Evolutionary conservation across 2,797 vertebrate species (phyloP), one percentile per base, ranked within the genome.

Genomic region (Gastrophryne carolinensis): DNA sequence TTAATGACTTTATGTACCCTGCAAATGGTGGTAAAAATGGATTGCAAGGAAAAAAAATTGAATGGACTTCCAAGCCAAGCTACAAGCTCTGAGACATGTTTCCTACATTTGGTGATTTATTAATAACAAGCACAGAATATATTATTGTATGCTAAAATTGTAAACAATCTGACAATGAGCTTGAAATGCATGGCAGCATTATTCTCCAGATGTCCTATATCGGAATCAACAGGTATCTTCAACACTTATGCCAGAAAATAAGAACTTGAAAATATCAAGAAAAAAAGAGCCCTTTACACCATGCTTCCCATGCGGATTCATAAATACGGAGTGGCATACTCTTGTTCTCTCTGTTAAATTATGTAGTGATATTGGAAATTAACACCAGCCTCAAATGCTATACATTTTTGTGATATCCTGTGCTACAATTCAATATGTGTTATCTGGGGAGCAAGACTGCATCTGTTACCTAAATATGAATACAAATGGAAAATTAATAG

Each of bases 391-490:
- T 73, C 57, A 21, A 66, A 44, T 35, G 52, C 72, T 57, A 58
- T 64, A 74, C 61, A 52, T 73, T 66, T 56, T 56, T 74, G 62
- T 58, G 72, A 74, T 57, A 57, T 74, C 62, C 63, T 67, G 62
- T 50, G 62, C 21, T 50, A 58, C 54, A 66, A 74, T 60, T 44
- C 37, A 66, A 67, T 67, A 74, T 74, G 72, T 74, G 72, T 66
- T 50, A 74, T 74, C 63, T 53, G 13, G 47, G 71, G 58, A 73
- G 53, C 23, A 60, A 57, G 44, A 24, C 53, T 67, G 67, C 72
- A 73, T 73, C 72, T 73, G 72, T 49, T 73, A 73, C 58, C 49
- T 53, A 73, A 73, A 73, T 63, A 57, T 57, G 72, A 73, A 73
- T 73, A 73, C 32, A 63, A 73, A 73, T 66, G 49, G 61, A 73